A percentile compares a stretch with the other conserved stretches of the same genome.
Conservation (phyloP, 2,888 invertebrate genomes). For the Anoncus sp. region DNA sequence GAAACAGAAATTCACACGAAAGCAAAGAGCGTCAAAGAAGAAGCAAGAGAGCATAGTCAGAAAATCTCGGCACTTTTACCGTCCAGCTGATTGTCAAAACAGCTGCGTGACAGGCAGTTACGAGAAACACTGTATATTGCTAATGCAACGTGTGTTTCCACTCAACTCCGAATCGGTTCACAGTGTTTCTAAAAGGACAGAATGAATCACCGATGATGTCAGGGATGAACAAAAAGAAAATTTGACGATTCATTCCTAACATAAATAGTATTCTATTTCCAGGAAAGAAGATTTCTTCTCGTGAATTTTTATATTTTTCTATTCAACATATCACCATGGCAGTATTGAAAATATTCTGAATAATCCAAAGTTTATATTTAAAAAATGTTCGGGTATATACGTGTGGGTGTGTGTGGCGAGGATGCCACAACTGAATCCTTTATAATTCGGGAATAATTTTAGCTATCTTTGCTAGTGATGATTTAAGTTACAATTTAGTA, state of each 20-base stretch:
- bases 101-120: conserved; percentile 37
- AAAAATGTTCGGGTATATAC: too few species aligned
- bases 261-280: neutral
- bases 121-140: neutral
- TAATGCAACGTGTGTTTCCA: conserved; percentile 8
- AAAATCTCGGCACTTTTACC: conserved; percentile 11
- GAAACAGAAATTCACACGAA: neutral
- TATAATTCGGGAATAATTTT: too few species aligned
- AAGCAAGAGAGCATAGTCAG: neutral
- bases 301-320: too few species aligned
- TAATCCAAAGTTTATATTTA: too few species aligned
- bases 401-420: too few species aligned
- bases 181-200: conserved; percentile 11
- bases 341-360: too few species aligned
- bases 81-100: conserved; percentile 52
- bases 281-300: neutral
- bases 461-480: too few species aligned
- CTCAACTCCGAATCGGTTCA: conserved; percentile 11
- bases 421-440: too few species aligned
- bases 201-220: conserved; percentile 35
- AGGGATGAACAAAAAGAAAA: neutral
- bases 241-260: neutral
- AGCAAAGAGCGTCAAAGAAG: neutral
- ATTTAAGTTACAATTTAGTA: too few species aligned
- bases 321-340: too few species aligned